These are phyloP conservation scores for Lineus longissimus DNA, from an alignment of 1,140 invertebrate species.

Conservation along the genomic window DNA sequence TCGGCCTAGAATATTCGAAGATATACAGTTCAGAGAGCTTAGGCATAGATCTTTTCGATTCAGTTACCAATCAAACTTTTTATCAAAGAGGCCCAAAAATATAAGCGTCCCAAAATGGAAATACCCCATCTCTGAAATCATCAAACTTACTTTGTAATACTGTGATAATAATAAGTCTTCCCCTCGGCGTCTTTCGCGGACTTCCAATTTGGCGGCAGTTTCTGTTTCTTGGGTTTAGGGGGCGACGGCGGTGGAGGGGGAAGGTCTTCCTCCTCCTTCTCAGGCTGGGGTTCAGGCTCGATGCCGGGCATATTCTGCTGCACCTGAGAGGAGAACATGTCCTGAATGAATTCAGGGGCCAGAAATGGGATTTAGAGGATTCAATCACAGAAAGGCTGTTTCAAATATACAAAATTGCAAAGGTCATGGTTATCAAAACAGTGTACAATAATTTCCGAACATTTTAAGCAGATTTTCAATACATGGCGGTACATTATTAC, in stretches of 20 bases:
- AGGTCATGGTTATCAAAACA: not conserved
- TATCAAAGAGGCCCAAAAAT: no score
- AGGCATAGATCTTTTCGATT: no score
- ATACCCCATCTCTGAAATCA: no score
- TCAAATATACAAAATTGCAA: not conserved
- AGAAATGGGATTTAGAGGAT: not conserved
- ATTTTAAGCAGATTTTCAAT: no score
- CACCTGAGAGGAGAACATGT: no score
- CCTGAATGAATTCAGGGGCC: no score
- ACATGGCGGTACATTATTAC: no score
- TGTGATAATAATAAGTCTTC: conserved; percentile 86
- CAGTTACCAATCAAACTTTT: no score
- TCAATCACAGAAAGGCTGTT: not conserved
- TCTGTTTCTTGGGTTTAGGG: conserved; percentile 55
- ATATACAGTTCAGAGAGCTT: no score
- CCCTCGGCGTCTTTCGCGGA: conserved; percentile 75
- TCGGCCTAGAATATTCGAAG: no score
- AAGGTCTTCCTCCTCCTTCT: conserved; percentile 26
- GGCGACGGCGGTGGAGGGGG: conserved; percentile 56
- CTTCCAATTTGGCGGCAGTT: conserved; percentile 83
- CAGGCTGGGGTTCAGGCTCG: conserved; percentile 3
- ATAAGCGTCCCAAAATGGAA: no score
- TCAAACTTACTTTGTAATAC: conserved; percentile 66
- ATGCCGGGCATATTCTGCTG: no score
- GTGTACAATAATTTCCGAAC: not conserved